Conservation (phyloP, 1,140 invertebrate species). For the Eciton burchellii region DNA sequence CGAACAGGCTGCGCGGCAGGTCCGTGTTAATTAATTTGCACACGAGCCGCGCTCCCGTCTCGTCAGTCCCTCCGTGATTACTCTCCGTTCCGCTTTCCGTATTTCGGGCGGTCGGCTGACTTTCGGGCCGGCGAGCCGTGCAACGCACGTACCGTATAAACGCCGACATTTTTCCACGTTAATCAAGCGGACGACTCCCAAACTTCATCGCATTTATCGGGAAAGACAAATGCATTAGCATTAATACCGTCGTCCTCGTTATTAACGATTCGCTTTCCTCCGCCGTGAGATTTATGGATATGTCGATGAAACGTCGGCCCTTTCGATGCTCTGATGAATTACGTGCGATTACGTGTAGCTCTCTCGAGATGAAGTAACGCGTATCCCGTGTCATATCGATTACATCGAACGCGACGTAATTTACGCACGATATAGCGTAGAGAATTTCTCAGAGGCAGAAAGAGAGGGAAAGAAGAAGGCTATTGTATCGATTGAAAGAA, state of each 20-base stretch:
- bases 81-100: constrained; percentile 17
- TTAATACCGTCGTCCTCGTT: not conserved
- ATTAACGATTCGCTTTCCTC: not conserved
- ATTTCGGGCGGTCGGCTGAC: constrained; percentile 26
- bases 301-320: not conserved
- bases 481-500: not conserved
- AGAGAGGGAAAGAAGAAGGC: not conserved
- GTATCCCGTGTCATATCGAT: too few relatives aligned
- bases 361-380: too few relatives aligned
- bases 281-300: not conserved
- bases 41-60: constrained; percentile 9
- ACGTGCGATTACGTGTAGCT: not conserved
- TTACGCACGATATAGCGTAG: not conserved
- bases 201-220: not conserved
- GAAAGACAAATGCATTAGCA: constrained; percentile 4
- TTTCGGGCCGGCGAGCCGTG: not conserved
- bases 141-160: constrained; percentile 13
- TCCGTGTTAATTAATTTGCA: constrained; percentile 69
- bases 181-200: not conserved
- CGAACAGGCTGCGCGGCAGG: constrained; percentile 28
- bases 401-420: not conserved
- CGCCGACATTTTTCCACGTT: constrained; percentile 28
- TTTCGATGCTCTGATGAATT: not conserved
- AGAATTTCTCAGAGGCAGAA: not conserved
- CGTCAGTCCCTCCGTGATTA: constrained; percentile 15